Evolutionary conservation across 2,113 vertebrate genomes (phyloP).

Genomic region (Amazona vittata): DNA sequence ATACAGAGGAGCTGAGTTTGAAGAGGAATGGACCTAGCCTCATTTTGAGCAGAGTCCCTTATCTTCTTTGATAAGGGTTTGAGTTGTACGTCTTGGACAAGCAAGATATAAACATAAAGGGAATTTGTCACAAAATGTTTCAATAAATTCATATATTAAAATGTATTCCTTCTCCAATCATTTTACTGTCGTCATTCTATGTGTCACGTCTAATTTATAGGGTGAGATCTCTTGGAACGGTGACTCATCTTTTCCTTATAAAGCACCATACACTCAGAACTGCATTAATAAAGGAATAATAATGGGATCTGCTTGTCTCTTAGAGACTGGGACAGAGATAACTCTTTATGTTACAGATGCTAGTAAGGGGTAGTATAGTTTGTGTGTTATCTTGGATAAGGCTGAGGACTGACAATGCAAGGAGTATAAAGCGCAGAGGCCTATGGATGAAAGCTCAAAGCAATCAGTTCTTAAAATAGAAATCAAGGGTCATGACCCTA

Average conservation of each 20-base stretch:
- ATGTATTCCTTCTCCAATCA: neutral
- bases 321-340: neutral
- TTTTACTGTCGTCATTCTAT: slow-evolving; percentile 2
- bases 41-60: neutral
- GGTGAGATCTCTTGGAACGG: slow-evolving; percentile 16
- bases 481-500: neutral
- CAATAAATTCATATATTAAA: neutral
- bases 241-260: slow-evolving; percentile 47
- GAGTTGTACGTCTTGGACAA: neutral
- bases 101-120: neutral
- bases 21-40: neutral
- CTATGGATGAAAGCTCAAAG: neutral
- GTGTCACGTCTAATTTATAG: neutral
- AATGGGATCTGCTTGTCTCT: slow-evolving; percentile 4
- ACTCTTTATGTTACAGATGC: neutral
- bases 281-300: slow-evolving; percentile 39
- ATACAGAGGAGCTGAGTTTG: neutral
- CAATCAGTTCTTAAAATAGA: neutral
- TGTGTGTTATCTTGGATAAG: neutral
- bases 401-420: neutral
- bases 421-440: neutral
- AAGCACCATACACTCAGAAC: neutral
- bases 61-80: neutral
- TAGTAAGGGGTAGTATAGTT: neutral
- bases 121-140: neutral